phyloP scores from a whole-genome alignment of 1,140 invertebrate species.

The Micrasema longulum region DNA sequence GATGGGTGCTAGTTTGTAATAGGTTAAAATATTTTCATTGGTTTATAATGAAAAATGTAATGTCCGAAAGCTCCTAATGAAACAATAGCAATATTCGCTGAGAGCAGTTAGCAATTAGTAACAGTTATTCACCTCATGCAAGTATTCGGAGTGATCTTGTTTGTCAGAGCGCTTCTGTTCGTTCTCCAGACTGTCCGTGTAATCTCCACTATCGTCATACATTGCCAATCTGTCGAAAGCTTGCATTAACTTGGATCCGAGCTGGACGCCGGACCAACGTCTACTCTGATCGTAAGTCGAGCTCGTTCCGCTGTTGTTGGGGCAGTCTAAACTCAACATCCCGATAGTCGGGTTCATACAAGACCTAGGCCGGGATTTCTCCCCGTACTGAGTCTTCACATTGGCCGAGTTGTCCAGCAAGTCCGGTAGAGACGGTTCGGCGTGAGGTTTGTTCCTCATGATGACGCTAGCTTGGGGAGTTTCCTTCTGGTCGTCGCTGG shows the following conservation, averaged over 20 bases:
- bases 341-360: conserved; percentile 71
- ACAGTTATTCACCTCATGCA: conserved; percentile 47
- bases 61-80: conserved; percentile 10
- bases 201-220: conserved; percentile 79
- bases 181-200: conserved; percentile 79
- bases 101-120: conserved; percentile 32
- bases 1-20: too few species aligned
- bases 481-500: conserved; percentile 65
- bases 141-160: conserved; percentile 45
- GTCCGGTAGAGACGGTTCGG: conserved; percentile 67
- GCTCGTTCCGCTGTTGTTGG: conserved; percentile 69
- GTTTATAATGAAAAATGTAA: conserved; percentile 4
- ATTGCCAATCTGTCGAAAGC: conserved; percentile 77
- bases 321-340: conserved; percentile 64
- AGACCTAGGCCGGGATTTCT: conserved; percentile 75
- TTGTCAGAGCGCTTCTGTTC: conserved; percentile 57
- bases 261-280: conserved; percentile 79
- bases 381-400: conserved; percentile 63
- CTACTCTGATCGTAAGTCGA: conserved; percentile 72
- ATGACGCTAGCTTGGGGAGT: conserved; percentile 64
- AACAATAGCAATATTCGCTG: conserved; percentile 13
- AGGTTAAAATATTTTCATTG: too few species aligned
- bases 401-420: conserved; percentile 69
- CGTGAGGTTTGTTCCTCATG: conserved; percentile 63
- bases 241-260: conserved; percentile 77